Evolutionary conservation across 1,140 invertebrate species (phyloP).

Genomic region (Neomicropteryx cornuta): DNA sequence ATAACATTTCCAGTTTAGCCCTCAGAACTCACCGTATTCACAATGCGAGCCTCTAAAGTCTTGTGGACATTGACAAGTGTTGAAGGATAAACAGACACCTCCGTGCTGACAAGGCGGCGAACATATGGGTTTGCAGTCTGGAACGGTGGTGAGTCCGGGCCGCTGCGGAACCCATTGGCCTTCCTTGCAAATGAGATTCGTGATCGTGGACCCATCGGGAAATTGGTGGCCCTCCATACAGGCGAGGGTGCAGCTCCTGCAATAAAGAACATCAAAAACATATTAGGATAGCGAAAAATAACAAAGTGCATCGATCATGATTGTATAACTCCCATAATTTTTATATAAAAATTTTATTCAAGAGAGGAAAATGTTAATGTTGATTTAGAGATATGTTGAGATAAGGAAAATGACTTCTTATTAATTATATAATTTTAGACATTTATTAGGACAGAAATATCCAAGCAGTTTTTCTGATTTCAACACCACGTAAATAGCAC

Average conservation of each 20-base stretch:
- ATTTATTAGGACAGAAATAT: too few species aligned
- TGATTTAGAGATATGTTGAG: too few species aligned
- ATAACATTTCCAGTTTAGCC: too few species aligned
- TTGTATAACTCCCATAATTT: too few species aligned
- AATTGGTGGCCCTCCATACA: slow-evolving; percentile 53
- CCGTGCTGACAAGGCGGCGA: slow-evolving; percentile 63
- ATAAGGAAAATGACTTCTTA: too few species aligned
- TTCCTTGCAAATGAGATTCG: slow-evolving; percentile 49
- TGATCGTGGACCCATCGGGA: slow-evolving; percentile 48
- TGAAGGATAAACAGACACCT: slow-evolving; percentile 60
- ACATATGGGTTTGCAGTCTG: slow-evolving; percentile 59
- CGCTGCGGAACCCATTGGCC: slow-evolving; percentile 51
- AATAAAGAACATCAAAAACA: slow-evolving; percentile 14
- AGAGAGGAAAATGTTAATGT: too few species aligned
- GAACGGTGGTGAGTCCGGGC: slow-evolving; percentile 44
- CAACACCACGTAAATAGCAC: too few species aligned
- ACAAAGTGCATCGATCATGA: too few species aligned
- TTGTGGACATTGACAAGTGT: slow-evolving; percentile 64
- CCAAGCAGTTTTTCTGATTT: too few species aligned
- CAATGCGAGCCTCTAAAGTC: slow-evolving; percentile 61
- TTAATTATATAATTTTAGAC: too few species aligned
- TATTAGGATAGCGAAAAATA: background rate
- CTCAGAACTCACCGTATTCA: slow-evolving; percentile 66
- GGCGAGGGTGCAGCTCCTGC: slow-evolving; percentile 48
- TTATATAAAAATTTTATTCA: too few species aligned